Evolutionary conservation across 2,797 vertebrate genomes (phyloP), one percentile per base, ranked within the genome.

Genomic region (Valencia hispanica): DNA sequence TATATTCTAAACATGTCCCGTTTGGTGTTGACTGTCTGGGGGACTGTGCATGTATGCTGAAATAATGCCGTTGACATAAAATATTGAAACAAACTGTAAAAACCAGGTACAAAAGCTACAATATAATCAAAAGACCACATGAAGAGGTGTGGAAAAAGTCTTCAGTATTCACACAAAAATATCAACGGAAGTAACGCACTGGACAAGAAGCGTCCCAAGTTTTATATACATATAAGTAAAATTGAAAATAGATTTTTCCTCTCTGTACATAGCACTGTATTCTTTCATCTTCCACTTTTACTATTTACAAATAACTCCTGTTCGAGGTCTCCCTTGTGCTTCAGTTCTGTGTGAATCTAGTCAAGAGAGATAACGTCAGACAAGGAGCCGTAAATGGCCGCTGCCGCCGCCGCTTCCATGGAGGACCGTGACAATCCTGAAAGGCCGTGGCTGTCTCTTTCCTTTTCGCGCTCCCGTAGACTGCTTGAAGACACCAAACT

Each of bases 191-290:
- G 96, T 93, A 94, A 95, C 95, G 95, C 95, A 97, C 95, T 92
- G 97, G 94, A 95, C 96, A 97, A 95, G 96, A 96, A 96, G 93
- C 79, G 97, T 98, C 96, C 97, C 96, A 96, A 94, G 96, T 98
- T 97, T n/a, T 98, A 98, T 99, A 96, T 99, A 99, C 98, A 99
- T 97, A 98, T 99, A 98, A 97, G 97, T 99, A 97, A 97, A 98
- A 98, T 97, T 97, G 97, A 99, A 99, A 99, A 99, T 99, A 99
- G 97, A 99, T 97, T 98, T 68, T 97, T 99, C 96, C 98, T 99
- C 97, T 99, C 98, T 99, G 98, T 99, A 99, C 98, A 99, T 96
- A 95, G 97, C 96, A 95, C 95, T 96, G 95, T 96, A 96, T 94
- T 94, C 94, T 90, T 91, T 94, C 90, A 79, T 91, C 88, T 91